These are phyloP conservation scores for Hestina assimilis DNA, from an alignment of 1,140 invertebrate species.

Conservation along the genomic window DNA sequence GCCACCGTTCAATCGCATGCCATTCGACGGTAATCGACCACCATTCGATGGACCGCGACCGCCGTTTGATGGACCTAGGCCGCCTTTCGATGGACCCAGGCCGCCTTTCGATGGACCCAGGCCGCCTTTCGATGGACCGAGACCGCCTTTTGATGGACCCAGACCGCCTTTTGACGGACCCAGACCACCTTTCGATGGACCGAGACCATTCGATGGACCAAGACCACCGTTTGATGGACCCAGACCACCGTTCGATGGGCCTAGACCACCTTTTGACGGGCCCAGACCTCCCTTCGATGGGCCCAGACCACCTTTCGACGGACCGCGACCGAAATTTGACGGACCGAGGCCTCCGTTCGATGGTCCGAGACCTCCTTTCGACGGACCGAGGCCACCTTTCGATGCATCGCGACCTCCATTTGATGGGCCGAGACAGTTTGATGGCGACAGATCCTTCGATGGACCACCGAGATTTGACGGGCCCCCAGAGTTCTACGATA, in stretches of 20 bases:
- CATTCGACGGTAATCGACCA: constrained; percentile 36
- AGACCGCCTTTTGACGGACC: constrained; percentile 48
- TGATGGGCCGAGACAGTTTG: constrained; percentile 41
- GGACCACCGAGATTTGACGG: constrained; percentile 44
- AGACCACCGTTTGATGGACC: constrained; percentile 32
- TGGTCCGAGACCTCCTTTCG: constrained; percentile 52
- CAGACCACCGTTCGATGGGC: constrained; percentile 33
- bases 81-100: constrained; percentile 41
- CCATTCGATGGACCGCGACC: constrained; percentile 50
- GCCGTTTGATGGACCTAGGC: constrained; percentile 58
- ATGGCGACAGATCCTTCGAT: constrained; percentile 50
- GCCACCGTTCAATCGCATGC: constrained; percentile 52
- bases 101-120: constrained; percentile 54
- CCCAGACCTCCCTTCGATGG: constrained; percentile 52
- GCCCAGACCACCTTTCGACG: constrained; percentile 54
- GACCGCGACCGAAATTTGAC: constrained; percentile 53
- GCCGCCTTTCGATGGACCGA: constrained; percentile 53
- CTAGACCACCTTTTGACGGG: constrained; percentile 58
- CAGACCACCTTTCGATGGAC: constrained; percentile 50
- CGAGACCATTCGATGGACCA: constrained; percentile 59
- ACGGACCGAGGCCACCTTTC: constrained; percentile 49
- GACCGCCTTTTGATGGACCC: constrained; percentile 53
- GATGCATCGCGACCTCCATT: constrained; percentile 59
- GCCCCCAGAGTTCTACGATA: constrained; percentile 64
- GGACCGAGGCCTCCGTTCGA: constrained; percentile 45